These are phyloP conservation scores for Centropyge bicolor DNA, from an alignment of 2,797 vertebrate genomes.

Conservation along the genomic window DNA sequence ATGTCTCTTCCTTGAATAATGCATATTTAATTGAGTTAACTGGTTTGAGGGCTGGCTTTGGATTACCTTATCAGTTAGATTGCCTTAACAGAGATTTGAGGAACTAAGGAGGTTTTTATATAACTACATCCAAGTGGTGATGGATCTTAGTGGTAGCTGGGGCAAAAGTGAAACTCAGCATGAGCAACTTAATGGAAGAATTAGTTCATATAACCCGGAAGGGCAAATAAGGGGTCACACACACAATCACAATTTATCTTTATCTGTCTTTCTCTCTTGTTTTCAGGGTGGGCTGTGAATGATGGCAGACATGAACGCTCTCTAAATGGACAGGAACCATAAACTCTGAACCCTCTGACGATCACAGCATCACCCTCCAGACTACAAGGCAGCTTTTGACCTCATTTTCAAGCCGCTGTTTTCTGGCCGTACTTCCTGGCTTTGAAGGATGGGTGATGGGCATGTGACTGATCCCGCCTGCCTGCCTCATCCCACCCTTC, in stretches of 20 bases:
- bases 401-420: constrained; percentile 68
- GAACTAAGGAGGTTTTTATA: constrained; percentile 27
- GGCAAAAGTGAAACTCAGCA: constrained; percentile 14
- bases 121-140: constrained; percentile 12
- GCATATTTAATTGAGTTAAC: constrained; percentile 27
- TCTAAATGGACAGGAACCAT: constrained; percentile 49
- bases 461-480: constrained; percentile 86
- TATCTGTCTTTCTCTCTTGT: constrained; percentile 40
- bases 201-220: constrained; percentile 11
- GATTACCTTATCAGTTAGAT: constrained; percentile 41
- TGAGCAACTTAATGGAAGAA: not conserved
- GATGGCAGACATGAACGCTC: constrained; percentile 41
- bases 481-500: constrained; percentile 84
- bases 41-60: constrained; percentile 28
- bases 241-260: constrained; percentile 10
- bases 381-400: constrained; percentile 40
- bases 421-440: constrained; percentile 78
- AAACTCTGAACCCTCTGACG: constrained; percentile 37
- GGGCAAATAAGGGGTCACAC: not conserved
- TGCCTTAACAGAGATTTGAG: constrained; percentile 40
- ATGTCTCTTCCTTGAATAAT: constrained; percentile 24
- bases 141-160: constrained; percentile 17
- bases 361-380: constrained; percentile 34
- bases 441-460: constrained; percentile 94
- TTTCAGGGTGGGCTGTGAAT: constrained; percentile 46